Percentiles rank a stretch among this genome's conserved stretches.
Evolutionary conservation across 2,888 invertebrate genomes (phyloP).

Genomic region (Atherix ibis): DNA sequence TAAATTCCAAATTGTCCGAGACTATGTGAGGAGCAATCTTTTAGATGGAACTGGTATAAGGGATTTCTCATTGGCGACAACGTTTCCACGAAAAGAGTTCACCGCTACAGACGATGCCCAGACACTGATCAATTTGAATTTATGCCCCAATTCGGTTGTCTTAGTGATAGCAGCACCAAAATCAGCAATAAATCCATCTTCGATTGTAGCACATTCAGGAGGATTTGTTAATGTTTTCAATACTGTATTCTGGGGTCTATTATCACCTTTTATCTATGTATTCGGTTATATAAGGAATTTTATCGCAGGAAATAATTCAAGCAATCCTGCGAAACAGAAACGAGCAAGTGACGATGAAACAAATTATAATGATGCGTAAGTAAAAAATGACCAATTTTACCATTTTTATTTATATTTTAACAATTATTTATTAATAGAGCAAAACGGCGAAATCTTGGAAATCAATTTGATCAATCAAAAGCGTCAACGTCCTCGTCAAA

Average conservation of each 20-base stretch:
- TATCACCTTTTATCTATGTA: constrained; percentile 24
- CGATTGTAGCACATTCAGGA: constrained; percentile 9
- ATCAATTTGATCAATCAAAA: constrained; percentile 15
- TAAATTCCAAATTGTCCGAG: constrained; percentile 40
- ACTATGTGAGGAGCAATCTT: constrained; percentile 25
- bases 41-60: constrained; percentile 28
- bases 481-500: constrained; percentile 13
- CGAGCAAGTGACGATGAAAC: constrained; percentile 18
- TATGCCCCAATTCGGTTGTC: constrained; percentile 66
- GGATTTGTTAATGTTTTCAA: constrained; percentile 17
- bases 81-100: constrained; percentile 81
- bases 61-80: constrained; percentile 61
- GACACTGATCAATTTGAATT: constrained; percentile 66
- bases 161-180: constrained; percentile 17
- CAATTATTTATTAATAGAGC: constrained; percentile 14
- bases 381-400: constrained; percentile 5
- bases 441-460: constrained; percentile 23
- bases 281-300: constrained; percentile 21
- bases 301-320: constrained; percentile 13
- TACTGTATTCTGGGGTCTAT: constrained; percentile 24
- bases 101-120: constrained; percentile 70
- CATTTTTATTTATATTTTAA: constrained; percentile 4
- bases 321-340: constrained; percentile 17
- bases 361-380: constrained; percentile 22
- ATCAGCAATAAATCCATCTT: constrained; percentile 3